A percentile compares a stretch with the other conserved stretches of the same genome.
Conservation (phyloP, 2,888 invertebrate species). For the Galeopsomyia nigrocyanea region DNA sequence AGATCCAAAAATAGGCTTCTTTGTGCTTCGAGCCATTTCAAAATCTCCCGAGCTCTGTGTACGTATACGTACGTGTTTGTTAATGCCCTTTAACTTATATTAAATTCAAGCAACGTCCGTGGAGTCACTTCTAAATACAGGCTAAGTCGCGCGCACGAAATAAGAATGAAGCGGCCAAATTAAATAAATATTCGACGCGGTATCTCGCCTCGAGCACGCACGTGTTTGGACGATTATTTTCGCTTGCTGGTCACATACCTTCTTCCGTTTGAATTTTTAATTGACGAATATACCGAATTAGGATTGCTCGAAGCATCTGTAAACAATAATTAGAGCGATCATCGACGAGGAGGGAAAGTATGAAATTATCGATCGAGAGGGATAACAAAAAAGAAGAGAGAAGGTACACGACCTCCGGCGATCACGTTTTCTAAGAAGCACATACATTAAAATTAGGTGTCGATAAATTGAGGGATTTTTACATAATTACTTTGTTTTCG, state of each 20-base stretch:
- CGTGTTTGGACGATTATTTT: too few species aligned
- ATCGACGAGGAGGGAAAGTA: conserved; percentile 5
- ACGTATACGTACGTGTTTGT: conserved; percentile 2
- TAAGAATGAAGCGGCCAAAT: conserved; percentile 13
- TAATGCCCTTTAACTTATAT: conserved; percentile 25
- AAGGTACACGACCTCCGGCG: background rate
- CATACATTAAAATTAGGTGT: conserved; percentile 54
- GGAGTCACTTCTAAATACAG: conserved; percentile 17
- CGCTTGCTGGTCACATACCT: too few species aligned
- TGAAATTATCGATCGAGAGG: background rate
- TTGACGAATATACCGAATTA: too few species aligned
- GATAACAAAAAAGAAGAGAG: too few species aligned
- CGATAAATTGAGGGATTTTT: conserved; percentile 44
- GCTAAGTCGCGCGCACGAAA: conserved; percentile 11
- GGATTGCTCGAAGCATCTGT: too few species aligned
- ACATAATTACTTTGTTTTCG: conserved; percentile 21
- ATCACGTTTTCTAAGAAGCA: conserved; percentile 57
- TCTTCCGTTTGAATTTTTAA: too few species aligned
- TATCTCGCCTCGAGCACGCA: too few species aligned
- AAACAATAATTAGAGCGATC: conserved; percentile 30
- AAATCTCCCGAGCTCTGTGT: too few species aligned
- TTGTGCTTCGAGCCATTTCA: too few species aligned
- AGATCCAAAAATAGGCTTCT: too few species aligned
- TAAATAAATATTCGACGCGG: too few species aligned
- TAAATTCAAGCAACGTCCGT: conserved; percentile 9